Base-by-base conservation (phyloP, 2,113 vertebrate genomes). In the Lates calcarifer region DNA sequence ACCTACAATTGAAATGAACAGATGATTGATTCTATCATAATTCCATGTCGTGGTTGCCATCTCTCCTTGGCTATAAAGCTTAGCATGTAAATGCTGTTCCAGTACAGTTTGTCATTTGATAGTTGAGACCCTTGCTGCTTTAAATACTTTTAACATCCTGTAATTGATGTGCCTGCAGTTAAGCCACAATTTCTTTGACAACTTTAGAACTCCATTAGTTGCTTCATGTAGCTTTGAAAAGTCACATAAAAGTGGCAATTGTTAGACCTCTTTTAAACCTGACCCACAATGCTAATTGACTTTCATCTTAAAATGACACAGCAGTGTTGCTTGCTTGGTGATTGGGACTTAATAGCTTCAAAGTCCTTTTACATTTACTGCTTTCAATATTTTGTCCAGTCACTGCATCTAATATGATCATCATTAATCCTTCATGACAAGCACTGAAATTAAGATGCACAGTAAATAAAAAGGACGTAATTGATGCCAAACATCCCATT, bases 251-350 rank as follows among this genome's bases (percentile, higher is more conserved):
- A 79, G 39, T 75, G 60, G 10, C 55, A 58, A 79, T 76, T 76
- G 31, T 79, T 69, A 55, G 41, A 68, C 79, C 33, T 76, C 64
- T 74, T 81, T 81, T 67, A 62, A 80, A 68, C 75, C 47, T 73
- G 66, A 79, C 79, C 61, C 49, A 64, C 55, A 60, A 56, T 60
- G 65, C 51, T 84, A 67, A 82, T 74, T 75, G 41, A 73, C 60
- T 77, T 60, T 56, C 67, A 63, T 77, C 37, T 77, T 74, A 28
- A 79, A 79, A 57, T 71, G 33, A 85, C 56, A 53, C 58, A 77
- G 15, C 2, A 0, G 45, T 20, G 15, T 45, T 53, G 18, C 60
- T 45, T 37, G 58, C 63, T 67, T 66, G 15, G 26, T 53, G 22
- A 85, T 60, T 70, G 43, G 6, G 24, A 60, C 74, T 68, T 55